These are phyloP conservation scores for Scarus forsteni DNA, from an alignment of 2,797 vertebrate genomes.

Conservation along the genomic window DNA sequence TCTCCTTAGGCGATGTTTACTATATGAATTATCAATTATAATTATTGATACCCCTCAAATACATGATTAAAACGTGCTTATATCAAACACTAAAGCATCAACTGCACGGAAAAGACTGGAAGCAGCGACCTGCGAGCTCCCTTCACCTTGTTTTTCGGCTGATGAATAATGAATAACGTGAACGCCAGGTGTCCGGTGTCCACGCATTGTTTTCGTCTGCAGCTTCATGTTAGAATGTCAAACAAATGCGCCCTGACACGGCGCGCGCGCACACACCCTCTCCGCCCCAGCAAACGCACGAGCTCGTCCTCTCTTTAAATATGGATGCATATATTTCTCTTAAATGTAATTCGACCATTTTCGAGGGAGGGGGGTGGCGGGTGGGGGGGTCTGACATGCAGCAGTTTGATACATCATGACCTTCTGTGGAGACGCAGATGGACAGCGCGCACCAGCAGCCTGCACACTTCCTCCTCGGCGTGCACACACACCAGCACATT, in stretches of 20 bases:
- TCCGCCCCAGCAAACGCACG: constrained; percentile 10
- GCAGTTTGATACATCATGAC: constrained; percentile 57
- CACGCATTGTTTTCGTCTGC: constrained; percentile 61
- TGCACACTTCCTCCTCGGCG: background rate
- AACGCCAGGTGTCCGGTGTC: constrained; percentile 70
- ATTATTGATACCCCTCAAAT: background rate
- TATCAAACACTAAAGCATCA: background rate
- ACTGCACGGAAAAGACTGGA: background rate
- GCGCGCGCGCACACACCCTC: constrained; percentile 8
- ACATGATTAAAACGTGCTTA: background rate
- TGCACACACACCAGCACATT: constrained; percentile 43
- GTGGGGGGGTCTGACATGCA: background rate
- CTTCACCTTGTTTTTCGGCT: constrained; percentile 24
- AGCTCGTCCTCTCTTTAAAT: constrained; percentile 33
- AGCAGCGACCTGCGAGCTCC: background rate
- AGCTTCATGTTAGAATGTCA: constrained; percentile 55
- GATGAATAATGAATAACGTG: constrained; percentile 70
- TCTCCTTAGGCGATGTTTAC: constrained; percentile 31
- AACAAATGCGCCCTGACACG: constrained; percentile 30
- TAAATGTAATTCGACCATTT: constrained; percentile 29
- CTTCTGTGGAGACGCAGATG: constrained; percentile 42
- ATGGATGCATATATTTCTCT: constrained; percentile 26
- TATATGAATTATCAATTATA: constrained; percentile 11
- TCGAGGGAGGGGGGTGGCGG: too few relatives aligned
- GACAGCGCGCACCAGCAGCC: constrained; percentile 27